Percentiles rank a stretch among this genome's conserved stretches.
Evolutionary conservation across 2,888 invertebrate species (phyloP).

Genomic region (Tenodera sinensis): DNA sequence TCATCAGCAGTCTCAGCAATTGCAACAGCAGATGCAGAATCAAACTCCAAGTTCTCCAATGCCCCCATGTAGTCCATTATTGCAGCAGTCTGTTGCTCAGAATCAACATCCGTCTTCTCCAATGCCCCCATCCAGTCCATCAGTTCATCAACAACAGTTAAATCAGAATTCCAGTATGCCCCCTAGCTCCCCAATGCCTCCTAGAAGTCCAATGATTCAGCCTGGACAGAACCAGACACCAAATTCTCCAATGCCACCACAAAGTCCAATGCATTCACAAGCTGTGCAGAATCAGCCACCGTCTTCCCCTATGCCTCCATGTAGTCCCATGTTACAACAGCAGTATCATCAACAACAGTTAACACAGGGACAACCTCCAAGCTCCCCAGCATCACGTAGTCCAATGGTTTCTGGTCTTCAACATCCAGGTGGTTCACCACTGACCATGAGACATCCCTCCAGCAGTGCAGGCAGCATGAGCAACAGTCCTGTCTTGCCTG

Average conservation of each 20-base stretch:
- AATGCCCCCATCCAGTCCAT: slow-evolving; percentile 44
- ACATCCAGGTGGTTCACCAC: slow-evolving; percentile 41
- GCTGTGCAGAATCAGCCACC: slow-evolving; percentile 39
- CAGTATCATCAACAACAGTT: slow-evolving; percentile 38
- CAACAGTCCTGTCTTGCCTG: slow-evolving; percentile 54
- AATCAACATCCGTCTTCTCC: slow-evolving; percentile 52
- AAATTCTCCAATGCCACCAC: slow-evolving; percentile 40
- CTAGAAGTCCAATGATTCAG: slow-evolving; percentile 48
- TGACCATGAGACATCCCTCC: slow-evolving; percentile 45
- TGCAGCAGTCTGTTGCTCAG: slow-evolving; percentile 28
- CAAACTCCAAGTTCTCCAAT: slow-evolving; percentile 10
- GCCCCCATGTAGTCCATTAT: slow-evolving; percentile 23
- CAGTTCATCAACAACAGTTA: slow-evolving; percentile 43
- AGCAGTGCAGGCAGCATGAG: slow-evolving; percentile 33
- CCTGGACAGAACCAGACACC: slow-evolving; percentile 42
- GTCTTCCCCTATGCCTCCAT: slow-evolving; percentile 47
- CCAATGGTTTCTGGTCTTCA: slow-evolving; percentile 37
- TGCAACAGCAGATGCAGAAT: slow-evolving; percentile 20
- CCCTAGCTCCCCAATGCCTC: slow-evolving; percentile 50
- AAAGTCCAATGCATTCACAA: slow-evolving; percentile 36
- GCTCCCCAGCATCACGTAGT: slow-evolving; percentile 45
- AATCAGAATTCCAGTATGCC: slow-evolving; percentile 44
- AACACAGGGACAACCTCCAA: slow-evolving; percentile 47
- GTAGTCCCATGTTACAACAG: slow-evolving; percentile 44
- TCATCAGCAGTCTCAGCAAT: slow-evolving; percentile 4